Evolutionary conservation across 2,888 invertebrate genomes (phyloP).

Genomic region (Neoascia interrupta): DNA sequence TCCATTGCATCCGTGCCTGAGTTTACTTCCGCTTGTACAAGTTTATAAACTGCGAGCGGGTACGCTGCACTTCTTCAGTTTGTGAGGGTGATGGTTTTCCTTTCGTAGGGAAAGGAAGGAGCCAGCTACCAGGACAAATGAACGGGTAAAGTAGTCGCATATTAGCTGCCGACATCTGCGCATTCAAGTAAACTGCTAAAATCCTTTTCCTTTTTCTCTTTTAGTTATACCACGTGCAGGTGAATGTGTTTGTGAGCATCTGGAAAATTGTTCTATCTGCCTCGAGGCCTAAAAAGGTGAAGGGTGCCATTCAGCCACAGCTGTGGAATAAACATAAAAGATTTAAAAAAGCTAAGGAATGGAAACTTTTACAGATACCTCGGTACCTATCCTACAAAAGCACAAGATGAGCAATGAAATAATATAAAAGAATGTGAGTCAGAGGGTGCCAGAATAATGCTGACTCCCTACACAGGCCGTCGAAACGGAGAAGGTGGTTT

Average conservation of each 20-base stretch:
- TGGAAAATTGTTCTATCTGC: not conserved
- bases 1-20: constrained; percentile 47
- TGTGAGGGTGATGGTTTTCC: not conserved
- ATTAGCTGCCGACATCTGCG: constrained; percentile 61
- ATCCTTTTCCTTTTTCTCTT: constrained; percentile 36
- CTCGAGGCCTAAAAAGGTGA: constrained; percentile 40
- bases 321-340: constrained; percentile 20
- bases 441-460: constrained; percentile 42
- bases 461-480: constrained; percentile 38
- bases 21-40: constrained; percentile 61
- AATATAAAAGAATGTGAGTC: constrained; percentile 43
- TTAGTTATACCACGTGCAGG: no score
- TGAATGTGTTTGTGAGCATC: no score
- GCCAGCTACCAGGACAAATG: constrained; percentile 29
- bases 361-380: no score
- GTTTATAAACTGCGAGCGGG: constrained; percentile 55
- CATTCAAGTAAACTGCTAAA: constrained; percentile 35
- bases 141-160: constrained; percentile 33
- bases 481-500: not conserved
- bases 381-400: no score
- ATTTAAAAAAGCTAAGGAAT: constrained; percentile 24
- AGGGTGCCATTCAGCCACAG: constrained; percentile 42
- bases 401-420: constrained; percentile 53
- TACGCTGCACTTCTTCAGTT: constrained; percentile 52
- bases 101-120: constrained; percentile 22